Evolutionary conservation across 2,888 invertebrate genomes (phyloP).

Genomic region (Habroteleia sp.): DNA sequence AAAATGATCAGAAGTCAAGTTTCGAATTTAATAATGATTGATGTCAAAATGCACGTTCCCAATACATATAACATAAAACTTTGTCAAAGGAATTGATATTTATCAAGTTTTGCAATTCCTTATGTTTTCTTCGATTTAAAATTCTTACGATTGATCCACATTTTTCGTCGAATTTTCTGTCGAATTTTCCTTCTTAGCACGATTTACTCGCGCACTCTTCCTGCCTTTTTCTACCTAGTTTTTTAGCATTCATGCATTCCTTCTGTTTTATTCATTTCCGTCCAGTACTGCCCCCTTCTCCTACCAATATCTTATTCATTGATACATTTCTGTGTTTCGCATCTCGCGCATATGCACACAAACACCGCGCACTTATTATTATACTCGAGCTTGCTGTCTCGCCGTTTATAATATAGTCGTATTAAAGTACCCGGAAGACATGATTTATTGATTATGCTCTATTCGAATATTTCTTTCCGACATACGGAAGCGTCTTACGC

Average conservation of each 20-base stretch:
- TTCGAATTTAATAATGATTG: background rate
- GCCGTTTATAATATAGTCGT: conserved; percentile 51
- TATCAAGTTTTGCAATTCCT: conserved; percentile 10
- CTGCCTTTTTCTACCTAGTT: conserved; percentile 35
- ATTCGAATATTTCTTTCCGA: conserved; percentile 39
- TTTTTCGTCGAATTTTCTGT: conserved; percentile 39
- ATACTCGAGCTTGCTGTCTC: conserved; percentile 39
- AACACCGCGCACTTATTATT: conserved; percentile 45
- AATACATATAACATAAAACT: conserved; percentile 15
- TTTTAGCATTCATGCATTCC: conserved; percentile 64
- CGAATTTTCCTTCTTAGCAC: conserved; percentile 50
- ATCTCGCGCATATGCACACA: conserved; percentile 46
- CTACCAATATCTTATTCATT: conserved; percentile 66
- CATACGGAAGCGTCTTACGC: conserved; percentile 17
- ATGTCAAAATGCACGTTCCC: background rate
- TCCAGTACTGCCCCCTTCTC: conserved; percentile 58
- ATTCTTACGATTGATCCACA: conserved; percentile 50
- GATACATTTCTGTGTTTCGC: conserved; percentile 65
- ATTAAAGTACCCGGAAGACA: conserved; percentile 27
- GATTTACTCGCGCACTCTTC: conserved; percentile 55
- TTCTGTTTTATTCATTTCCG: conserved; percentile 66
- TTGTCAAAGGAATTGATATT: conserved; percentile 19
- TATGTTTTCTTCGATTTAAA: conserved; percentile 46
- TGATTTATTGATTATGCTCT: conserved; percentile 57
- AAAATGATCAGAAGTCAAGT: too few species aligned